A percentile compares a stretch with the other conserved stretches of the same genome.
These are phyloP conservation scores for Thaumetopoea pityocampa DNA, from an alignment of 1,140 invertebrate species.

Conservation along the genomic window DNA sequence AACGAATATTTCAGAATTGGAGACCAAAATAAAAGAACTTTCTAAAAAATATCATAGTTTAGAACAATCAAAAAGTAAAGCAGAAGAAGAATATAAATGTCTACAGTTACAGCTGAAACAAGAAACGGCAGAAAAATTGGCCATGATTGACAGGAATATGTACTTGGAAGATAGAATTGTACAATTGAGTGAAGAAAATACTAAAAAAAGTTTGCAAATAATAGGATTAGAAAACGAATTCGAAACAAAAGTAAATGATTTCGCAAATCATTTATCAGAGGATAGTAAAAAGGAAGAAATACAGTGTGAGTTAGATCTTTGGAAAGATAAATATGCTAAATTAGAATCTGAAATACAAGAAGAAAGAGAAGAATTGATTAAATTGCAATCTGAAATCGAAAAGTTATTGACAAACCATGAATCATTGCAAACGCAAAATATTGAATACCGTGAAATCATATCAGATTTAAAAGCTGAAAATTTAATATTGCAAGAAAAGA, in stretches of 20 bases:
- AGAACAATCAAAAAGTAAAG: conserved; percentile 50
- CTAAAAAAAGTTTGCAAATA: conserved; percentile 62
- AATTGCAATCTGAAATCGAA: conserved; percentile 68
- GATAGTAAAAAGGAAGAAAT: conserved; percentile 33
- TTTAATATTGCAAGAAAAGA: conserved; percentile 24
- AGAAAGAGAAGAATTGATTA: conserved; percentile 64
- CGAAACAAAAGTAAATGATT: conserved; percentile 28
- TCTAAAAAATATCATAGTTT: conserved; percentile 43
- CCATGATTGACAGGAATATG: conserved; percentile 69
- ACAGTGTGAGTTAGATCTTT: conserved; percentile 44
- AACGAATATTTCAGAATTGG: conserved; percentile 50
- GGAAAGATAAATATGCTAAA: conserved; percentile 54
- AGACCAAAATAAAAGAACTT: conserved; percentile 47
- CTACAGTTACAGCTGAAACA: conserved; percentile 70
- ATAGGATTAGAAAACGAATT: conserved; percentile 52
- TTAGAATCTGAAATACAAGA: conserved; percentile 67
- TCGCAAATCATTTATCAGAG: conserved; percentile 26
- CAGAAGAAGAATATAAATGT: conserved; percentile 68
- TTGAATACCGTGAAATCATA: conserved; percentile 35
- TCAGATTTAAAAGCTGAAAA: conserved; percentile 42
- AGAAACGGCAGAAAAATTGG: conserved; percentile 71
- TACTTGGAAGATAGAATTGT: conserved; percentile 67
- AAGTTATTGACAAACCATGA: conserved; percentile 61
- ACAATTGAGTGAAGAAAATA: conserved; percentile 62
- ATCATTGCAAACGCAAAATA: conserved; percentile 48